Conservation (phyloP, 2,113 vertebrate species). For the Periophthalmodon schlosseri region DNA sequence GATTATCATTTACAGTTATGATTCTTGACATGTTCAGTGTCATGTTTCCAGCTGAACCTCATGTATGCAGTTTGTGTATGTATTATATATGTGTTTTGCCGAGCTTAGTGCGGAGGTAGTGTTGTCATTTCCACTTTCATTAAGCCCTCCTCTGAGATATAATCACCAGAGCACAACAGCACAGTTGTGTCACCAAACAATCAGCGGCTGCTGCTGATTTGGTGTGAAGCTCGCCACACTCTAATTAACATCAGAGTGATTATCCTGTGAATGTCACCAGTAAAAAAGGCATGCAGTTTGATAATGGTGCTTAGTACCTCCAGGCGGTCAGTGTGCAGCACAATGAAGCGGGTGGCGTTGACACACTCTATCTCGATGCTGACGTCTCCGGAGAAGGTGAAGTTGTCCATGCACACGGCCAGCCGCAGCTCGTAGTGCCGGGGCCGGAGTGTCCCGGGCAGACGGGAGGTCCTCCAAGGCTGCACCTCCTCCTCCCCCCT, state of each 20-base stretch:
- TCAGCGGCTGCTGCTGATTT: conserved; percentile 5
- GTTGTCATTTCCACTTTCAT: conserved; percentile 9
- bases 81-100: not conserved
- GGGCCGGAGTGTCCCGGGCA: conserved; percentile 83
- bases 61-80: not conserved
- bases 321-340: conserved; percentile 88
- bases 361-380: conserved; percentile 90
- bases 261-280: not conserved
- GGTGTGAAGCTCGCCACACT: conserved; percentile 4
- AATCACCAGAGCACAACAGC: conserved; percentile 2
- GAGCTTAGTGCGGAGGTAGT: not conserved
- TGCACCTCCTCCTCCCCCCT: conserved; percentile 69
- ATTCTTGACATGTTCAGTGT: not conserved
- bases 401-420: conserved; percentile 92
- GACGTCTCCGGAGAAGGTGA: conserved; percentile 93
- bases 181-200: conserved; percentile 10
- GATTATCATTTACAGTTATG: not conserved
- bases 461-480: conserved; percentile 84
- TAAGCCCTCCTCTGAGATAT: conserved; percentile 4
- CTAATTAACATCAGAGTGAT: conserved; percentile 2
- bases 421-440: conserved; percentile 92
- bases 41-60: not conserved
- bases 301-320: conserved; percentile 55
- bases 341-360: conserved; percentile 88
- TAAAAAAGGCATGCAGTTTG: conserved; percentile 5